phyloP scores from a whole-genome alignment of 1,140 invertebrate genomes.

The Helicorthomorpha holstii region DNA sequence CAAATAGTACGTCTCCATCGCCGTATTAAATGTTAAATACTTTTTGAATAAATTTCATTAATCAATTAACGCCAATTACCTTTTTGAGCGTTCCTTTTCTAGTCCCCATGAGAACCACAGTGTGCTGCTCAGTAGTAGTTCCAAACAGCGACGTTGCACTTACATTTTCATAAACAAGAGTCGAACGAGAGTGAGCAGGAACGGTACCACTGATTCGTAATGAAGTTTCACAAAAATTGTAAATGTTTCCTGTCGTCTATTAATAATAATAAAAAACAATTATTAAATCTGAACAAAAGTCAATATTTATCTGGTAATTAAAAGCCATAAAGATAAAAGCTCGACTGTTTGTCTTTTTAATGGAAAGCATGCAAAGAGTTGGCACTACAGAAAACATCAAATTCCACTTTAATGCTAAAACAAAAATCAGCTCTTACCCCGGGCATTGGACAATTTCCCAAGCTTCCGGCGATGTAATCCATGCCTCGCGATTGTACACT shows the following conservation, averaged over 20 bases:
- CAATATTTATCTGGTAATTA: too few relatives aligned
- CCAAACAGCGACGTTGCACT: constrained; percentile 48
- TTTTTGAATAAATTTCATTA: too few relatives aligned
- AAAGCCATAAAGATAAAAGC: too few relatives aligned
- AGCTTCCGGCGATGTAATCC: constrained; percentile 79
- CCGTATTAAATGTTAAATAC: too few relatives aligned
- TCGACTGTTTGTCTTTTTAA: too few relatives aligned
- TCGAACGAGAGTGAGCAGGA: constrained; percentile 52
- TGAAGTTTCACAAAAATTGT: constrained; percentile 80
- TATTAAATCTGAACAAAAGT: too few relatives aligned
- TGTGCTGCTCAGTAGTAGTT: constrained; percentile 63
- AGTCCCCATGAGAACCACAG: constrained; percentile 80
- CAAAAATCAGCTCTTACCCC: constrained; percentile 35
- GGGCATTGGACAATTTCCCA: constrained; percentile 67
- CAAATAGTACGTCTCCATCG: too few relatives aligned
- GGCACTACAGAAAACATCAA: neutral
- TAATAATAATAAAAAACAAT: constrained; percentile 4
- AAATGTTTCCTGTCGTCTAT: constrained; percentile 54
- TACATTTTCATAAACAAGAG: constrained; percentile 50
- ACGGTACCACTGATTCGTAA: constrained; percentile 76
- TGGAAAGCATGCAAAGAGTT: too few relatives aligned
- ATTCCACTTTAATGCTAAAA: neutral
- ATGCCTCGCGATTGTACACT: constrained; percentile 77
- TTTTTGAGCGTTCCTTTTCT: constrained; percentile 57
- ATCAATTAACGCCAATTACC: too few relatives aligned